A percentile compares a stretch with the other conserved stretches of the same genome.
Conservation (phyloP, 2,113 vertebrate genomes). For the Dasyurus viverrinus region DNA sequence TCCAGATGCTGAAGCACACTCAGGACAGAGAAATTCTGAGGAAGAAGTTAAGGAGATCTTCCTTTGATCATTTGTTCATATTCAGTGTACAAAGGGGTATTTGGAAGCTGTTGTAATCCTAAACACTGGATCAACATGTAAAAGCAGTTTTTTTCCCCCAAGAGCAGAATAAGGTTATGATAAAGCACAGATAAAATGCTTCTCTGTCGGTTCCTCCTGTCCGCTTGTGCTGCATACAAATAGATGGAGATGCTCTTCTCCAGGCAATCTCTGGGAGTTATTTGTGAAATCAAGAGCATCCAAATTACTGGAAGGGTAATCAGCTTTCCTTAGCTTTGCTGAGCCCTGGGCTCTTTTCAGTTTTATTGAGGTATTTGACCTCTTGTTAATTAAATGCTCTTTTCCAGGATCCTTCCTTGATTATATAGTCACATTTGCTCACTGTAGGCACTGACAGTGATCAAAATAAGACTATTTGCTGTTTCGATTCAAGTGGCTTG, state of each 20-base stretch:
- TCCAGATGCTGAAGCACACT: not conserved
- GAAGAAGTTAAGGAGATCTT: not conserved
- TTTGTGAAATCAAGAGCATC: slow-evolving; percentile 14
- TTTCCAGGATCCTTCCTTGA: slow-evolving; percentile 33
- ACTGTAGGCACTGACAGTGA: not conserved
- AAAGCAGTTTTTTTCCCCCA: not conserved
- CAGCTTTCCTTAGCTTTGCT: slow-evolving; percentile 29
- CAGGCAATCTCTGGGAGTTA: not conserved
- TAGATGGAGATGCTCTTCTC: not conserved
- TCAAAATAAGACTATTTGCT: slow-evolving; percentile 32
- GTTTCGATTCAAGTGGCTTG: slow-evolving; percentile 14
- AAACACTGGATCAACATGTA: not conserved
- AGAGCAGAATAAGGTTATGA: not conserved
- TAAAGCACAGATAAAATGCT: no score
- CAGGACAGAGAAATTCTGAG: not conserved
- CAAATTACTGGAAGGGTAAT: slow-evolving; percentile 18
- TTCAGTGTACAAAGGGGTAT: not conserved
- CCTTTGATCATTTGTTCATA: not conserved
- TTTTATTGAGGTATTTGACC: slow-evolving; percentile 29
- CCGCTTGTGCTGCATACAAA: not conserved
- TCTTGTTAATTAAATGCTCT: slow-evolving; percentile 29
- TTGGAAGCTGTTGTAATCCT: not conserved
- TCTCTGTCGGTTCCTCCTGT: not conserved
- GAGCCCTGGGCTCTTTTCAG: not conserved
- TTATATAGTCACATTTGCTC: slow-evolving; percentile 16